A percentile compares a stretch with the other conserved stretches of the same genome.
These are phyloP conservation scores for Aphelocoma californica DNA, from an alignment of 2,797 vertebrate genomes.

Conservation along the genomic window DNA sequence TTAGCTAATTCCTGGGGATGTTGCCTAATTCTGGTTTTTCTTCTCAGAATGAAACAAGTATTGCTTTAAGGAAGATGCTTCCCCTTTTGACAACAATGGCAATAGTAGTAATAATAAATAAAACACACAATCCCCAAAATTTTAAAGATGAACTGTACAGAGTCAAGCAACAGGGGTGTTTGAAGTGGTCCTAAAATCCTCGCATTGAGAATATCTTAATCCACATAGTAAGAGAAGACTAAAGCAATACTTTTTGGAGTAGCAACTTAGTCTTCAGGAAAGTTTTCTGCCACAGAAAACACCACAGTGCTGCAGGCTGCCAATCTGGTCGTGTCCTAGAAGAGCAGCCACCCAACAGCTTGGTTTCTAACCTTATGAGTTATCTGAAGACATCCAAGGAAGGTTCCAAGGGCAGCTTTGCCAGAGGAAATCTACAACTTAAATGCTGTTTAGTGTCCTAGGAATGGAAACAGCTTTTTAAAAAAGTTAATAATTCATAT, in stretches of 20 bases:
- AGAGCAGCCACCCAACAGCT: neutral
- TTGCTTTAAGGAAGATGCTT: neutral
- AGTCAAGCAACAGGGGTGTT: neutral
- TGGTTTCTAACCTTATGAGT: neutral
- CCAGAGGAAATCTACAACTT: neutral
- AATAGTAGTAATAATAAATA: neutral
- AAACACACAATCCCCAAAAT: neutral
- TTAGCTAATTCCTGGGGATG: conserved; percentile 53
- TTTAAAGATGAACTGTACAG: neutral
- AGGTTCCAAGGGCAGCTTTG: neutral
- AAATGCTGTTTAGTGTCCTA: neutral
- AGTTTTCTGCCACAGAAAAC: neutral
- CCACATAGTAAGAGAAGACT: neutral
- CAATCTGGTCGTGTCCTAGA: neutral
- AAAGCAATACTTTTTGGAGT: neutral
- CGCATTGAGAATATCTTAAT: neutral
- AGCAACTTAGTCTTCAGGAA: neutral
- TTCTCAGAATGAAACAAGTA: neutral
- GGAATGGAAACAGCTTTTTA: neutral
- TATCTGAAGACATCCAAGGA: neutral
- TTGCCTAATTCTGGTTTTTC: neutral
- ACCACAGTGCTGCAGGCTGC: neutral
- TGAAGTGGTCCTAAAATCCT: neutral
- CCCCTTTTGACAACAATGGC: neutral
- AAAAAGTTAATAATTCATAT: neutral